Evolutionary conservation across 2,888 invertebrate genomes (phyloP), one percentile per base, ranked within the genome.

Genomic region (Charanyca ferruginea): DNA sequence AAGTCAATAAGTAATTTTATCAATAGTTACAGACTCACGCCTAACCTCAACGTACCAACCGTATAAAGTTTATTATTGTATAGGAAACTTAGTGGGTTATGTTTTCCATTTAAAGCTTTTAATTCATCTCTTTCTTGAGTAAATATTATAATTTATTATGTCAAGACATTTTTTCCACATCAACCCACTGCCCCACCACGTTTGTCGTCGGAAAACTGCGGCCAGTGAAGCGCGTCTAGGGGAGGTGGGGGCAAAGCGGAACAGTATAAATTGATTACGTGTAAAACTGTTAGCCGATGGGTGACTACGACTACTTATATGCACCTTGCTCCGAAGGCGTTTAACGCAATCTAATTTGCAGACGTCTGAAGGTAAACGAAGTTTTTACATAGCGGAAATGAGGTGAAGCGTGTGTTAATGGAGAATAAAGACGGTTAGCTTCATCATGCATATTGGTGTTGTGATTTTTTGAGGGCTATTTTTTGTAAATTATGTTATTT

Each of bases 181-280:
- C 8, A 51, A 35, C 65, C 58, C 78, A 80, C 77, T 62, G 79
- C 59, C 80, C 70, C 69, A 66, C 76, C 77, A 80, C 79, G 73
- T 72, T 80, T 81, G 77, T 81, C 81, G 73, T 67, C 67, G 70
- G 70, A 69, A 80, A 77, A 79, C 76, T 80, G 68, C 54, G 73
- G 73, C 68, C 72, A 71, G 49, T 72, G 76, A 78, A 79, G 70
- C 83, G 74, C 48, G 55, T 41, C 69, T 53, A 54, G 81, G 83
- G 87, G 86, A 85, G 85, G 84, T 77, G 76, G 79, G 81, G 89
- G 83, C 75, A 83, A 86, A 85, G 85, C 80, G 86, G 84, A 81
- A 83, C 84, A 79, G 71, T 76, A 85, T 93, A 93, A 94, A 93
- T 89, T 92, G 93, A 94, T 94, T 93, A 94, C 89, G 86, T 90